Conservation (phyloP, 2,797 vertebrate species). For the Fringilla coelebs region DNA sequence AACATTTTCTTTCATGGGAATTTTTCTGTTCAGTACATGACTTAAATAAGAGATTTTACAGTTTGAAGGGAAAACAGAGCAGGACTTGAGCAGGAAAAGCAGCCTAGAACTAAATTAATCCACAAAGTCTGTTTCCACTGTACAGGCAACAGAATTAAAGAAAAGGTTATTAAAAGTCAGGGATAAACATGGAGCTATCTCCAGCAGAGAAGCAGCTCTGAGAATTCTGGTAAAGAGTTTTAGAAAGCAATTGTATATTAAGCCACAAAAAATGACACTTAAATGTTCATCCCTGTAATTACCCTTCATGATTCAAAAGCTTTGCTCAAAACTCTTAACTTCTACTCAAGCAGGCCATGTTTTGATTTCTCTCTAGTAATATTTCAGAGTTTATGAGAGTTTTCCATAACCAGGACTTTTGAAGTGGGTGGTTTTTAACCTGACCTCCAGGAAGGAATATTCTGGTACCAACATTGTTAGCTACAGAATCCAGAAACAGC, state of each 20-base stretch:
- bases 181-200: not conserved
- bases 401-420: not conserved
- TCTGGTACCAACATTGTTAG: not conserved
- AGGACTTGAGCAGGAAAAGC: not conserved
- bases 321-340: not conserved
- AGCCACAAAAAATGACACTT: not conserved
- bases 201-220: not conserved
- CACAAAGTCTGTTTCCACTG: not conserved
- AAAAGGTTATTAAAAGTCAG: not conserved
- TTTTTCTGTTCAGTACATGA: not conserved
- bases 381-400: not conserved
- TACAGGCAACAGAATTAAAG: not conserved
- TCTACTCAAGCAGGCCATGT: accelerated
- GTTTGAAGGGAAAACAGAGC: not conserved
- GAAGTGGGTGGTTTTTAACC: not conserved
- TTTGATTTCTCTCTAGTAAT: not conserved
- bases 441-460: not conserved
- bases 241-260: not conserved
- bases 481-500: not conserved
- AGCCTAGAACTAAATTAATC: not conserved
- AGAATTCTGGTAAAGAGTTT: not conserved
- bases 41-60: not conserved
- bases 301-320: not conserved
- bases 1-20: not conserved
- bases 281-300: not conserved